phyloP scores from a whole-genome alignment of 2,888 invertebrate genomes.

The Drosophila birchii region DNA sequence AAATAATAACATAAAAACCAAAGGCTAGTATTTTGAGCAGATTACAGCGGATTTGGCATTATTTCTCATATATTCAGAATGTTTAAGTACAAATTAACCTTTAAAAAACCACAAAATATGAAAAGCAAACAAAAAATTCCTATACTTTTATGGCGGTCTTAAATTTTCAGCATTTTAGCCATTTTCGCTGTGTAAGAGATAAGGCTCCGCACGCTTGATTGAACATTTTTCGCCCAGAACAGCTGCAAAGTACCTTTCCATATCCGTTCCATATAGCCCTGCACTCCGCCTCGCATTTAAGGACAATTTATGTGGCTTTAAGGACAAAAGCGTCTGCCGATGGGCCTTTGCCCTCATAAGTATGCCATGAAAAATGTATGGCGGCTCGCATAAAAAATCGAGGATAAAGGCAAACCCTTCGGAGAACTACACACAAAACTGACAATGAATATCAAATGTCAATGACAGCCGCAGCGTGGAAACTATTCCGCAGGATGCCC shows the following conservation, averaged over 20 bases:
- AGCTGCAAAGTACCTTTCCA: slow-evolving; percentile 45
- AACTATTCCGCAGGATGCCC: slow-evolving; percentile 46
- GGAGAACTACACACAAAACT: slow-evolving; percentile 48
- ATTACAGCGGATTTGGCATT: no score
- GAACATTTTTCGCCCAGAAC: slow-evolving; percentile 55
- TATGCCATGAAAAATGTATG: slow-evolving; percentile 70
- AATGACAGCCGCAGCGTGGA: slow-evolving; percentile 65
- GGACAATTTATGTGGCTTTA: slow-evolving; percentile 67
- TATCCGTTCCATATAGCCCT: not conserved
- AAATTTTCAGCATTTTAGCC: not conserved
- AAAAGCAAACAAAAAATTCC: no score
- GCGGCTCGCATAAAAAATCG: slow-evolving; percentile 34
- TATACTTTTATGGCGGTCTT: not conserved
- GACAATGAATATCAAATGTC: slow-evolving; percentile 74
- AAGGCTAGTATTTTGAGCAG: no score
- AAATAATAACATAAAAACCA: no score
- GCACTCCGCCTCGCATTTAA: slow-evolving; percentile 13
- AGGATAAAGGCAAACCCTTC: slow-evolving; percentile 34
- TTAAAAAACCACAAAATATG: not conserved
- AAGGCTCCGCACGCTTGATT: slow-evolving; percentile 65
- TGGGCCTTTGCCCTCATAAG: slow-evolving; percentile 69
- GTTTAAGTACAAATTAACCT: no score
- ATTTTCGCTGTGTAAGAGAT: slow-evolving; percentile 44
- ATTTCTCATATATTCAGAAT: not conserved
- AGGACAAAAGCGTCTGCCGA: slow-evolving; percentile 51